Evolutionary conservation across 2,888 invertebrate species (phyloP).

Genomic region (Diarsia dahlii): DNA sequence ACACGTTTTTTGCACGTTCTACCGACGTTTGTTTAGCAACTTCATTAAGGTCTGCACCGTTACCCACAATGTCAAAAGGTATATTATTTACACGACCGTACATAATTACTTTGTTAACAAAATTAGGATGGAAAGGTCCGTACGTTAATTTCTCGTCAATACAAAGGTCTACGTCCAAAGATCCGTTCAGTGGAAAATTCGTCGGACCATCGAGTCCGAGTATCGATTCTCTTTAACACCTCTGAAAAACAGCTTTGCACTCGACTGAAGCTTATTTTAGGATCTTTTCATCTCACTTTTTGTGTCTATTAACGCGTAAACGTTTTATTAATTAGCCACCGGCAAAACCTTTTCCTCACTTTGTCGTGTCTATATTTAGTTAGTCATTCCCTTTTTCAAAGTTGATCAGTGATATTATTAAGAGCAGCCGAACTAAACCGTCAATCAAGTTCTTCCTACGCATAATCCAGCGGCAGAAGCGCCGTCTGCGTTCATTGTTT

Average conservation of each 20-base stretch:
- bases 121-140: conserved; percentile 86
- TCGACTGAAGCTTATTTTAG: conserved; percentile 88
- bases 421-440: conserved; percentile 71
- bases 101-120: conserved; percentile 80
- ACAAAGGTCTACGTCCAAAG: conserved; percentile 87
- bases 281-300: conserved; percentile 88
- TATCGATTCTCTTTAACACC: conserved; percentile 88
- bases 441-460: conserved; percentile 82
- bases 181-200: conserved; percentile 90
- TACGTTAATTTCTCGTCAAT: conserved; percentile 87
- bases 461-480: conserved; percentile 75
- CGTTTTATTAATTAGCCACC: conserved; percentile 73
- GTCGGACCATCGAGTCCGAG: conserved; percentile 88
- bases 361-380: conserved; percentile 61
- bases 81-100: conserved; percentile 77
- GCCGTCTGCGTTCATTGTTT: conserved; percentile 82
- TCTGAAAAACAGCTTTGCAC: conserved; percentile 89
- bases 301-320: conserved; percentile 84
- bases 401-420: conserved; percentile 42
- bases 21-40: conserved; percentile 37
- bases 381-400: conserved; percentile 38
- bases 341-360: conserved; percentile 63
- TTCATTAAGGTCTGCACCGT: conserved; percentile 54
- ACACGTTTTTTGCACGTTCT: conserved; percentile 41
- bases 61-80: conserved; percentile 66